Evolutionary conservation across 2,888 invertebrate species (phyloP).

Genomic region (Lymantria monacha): DNA sequence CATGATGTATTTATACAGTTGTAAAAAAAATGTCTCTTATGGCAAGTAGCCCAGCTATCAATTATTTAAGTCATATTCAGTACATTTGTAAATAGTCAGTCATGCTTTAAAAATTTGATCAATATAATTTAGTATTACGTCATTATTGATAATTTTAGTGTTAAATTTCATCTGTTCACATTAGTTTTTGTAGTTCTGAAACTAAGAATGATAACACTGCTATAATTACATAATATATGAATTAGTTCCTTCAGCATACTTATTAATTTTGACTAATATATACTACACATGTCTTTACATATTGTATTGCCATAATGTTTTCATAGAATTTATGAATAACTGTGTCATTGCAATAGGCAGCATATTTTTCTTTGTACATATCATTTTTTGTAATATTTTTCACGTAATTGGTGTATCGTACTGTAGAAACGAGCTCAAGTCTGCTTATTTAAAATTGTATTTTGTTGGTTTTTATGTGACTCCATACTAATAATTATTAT

Average conservation of each 20-base stretch:
- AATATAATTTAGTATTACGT: not conserved
- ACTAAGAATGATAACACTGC: too few relatives aligned
- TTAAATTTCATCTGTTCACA: not conserved
- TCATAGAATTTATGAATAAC: not conserved
- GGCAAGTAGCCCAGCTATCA: not conserved
- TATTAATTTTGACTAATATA: too few relatives aligned
- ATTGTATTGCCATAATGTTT: not conserved
- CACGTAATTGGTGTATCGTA: too few relatives aligned
- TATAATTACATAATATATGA: too few relatives aligned
- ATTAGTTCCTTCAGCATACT: too few relatives aligned
- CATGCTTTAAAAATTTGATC: not conserved
- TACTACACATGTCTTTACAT: not conserved
- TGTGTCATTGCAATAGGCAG: not conserved
- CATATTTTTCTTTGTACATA: not conserved
- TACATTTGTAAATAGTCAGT: slow-evolving; percentile 5
- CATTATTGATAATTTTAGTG: not conserved
- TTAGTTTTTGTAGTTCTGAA: too few relatives aligned
- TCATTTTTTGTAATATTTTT: not conserved
- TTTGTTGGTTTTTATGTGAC: too few relatives aligned
- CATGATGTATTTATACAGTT: slow-evolving; percentile 44
- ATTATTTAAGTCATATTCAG: not conserved
- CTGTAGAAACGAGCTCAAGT: too few relatives aligned
- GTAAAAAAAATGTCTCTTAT: slow-evolving; percentile 1
- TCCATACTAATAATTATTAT: too few relatives aligned
- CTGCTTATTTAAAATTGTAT: too few relatives aligned